A percentile compares a stretch with the other conserved stretches of the same genome.
These are phyloP conservation scores for Enteromius argenteus DNA, from an alignment of 2,797 vertebrate genomes.

Conservation along the genomic window DNA sequence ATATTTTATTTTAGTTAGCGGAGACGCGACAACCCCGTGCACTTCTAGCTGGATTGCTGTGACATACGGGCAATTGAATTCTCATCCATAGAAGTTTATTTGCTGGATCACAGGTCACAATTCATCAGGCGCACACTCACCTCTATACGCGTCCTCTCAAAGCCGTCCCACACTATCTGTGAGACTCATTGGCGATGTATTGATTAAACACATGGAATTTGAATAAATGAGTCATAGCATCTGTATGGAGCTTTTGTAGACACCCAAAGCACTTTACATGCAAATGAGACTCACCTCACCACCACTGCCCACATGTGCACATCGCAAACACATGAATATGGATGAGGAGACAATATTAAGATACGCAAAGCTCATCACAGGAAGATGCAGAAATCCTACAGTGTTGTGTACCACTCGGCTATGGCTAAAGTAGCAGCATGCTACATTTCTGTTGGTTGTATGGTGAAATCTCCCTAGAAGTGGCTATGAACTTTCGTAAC, in stretches of 20 bases:
- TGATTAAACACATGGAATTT: constrained; percentile 41
- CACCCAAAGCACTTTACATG: constrained; percentile 51
- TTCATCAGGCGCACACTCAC: constrained; percentile 6
- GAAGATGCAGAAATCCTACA: constrained; percentile 11
- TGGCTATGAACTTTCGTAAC: not conserved
- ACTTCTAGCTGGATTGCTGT: not conserved
- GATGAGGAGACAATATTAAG: constrained; percentile 38
- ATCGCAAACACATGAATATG: constrained; percentile 47
- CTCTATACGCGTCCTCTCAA: not conserved
- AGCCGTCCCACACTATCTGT: not conserved
- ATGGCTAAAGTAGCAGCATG: not conserved
- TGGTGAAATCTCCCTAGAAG: not conserved
- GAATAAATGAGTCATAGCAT: constrained; percentile 49
- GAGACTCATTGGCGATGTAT: constrained; percentile 26
- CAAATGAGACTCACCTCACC: constrained; percentile 51
- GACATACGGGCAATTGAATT: not conserved
- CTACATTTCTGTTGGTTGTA: not conserved
- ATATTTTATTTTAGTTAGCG: constrained; percentile 38
- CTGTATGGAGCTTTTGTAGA: constrained; percentile 46
- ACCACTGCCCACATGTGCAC: constrained; percentile 41
- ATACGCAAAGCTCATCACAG: constrained; percentile 34
- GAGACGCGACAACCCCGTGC: not conserved
- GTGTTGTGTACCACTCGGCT: not conserved
- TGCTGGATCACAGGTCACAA: constrained; percentile 21
- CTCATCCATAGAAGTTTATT: constrained; percentile 23